Percentiles rank a stretch among this genome's conserved stretches.
These are phyloP conservation scores for Anguilla marmorata DNA, from an alignment of 2,797 vertebrate genomes.

Conservation along the genomic window DNA sequence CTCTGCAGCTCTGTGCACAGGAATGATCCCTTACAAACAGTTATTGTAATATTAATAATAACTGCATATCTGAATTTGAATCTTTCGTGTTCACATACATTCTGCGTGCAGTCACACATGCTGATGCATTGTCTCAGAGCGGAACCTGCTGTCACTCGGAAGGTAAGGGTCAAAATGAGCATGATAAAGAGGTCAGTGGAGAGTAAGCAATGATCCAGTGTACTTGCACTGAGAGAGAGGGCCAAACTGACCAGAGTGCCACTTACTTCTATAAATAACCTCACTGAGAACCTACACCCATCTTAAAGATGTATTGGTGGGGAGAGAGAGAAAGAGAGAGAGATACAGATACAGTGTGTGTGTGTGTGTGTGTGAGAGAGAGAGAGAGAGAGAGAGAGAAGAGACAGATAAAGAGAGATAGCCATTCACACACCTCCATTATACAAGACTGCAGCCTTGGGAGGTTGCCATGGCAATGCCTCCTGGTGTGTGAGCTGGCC, in stretches of 20 bases:
- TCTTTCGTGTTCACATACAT: neutral
- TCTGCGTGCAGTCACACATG: neutral
- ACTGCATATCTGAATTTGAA: neutral
- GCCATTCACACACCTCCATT: slow-evolving; percentile 36
- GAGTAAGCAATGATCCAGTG: neutral
- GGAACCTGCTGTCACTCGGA: neutral
- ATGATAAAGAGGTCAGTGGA: neutral
- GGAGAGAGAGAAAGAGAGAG: neutral
- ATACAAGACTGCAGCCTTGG: slow-evolving; percentile 40
- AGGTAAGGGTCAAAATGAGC: neutral
- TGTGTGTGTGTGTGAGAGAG: too few relatives aligned
- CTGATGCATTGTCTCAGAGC: neutral
- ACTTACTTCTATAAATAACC: neutral
- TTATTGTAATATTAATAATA: neutral
- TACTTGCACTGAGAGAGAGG: neutral
- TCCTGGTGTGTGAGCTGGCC: slow-evolving; percentile 36
- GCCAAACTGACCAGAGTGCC: neutral
- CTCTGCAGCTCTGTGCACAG: neutral
- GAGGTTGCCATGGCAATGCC: slow-evolving; percentile 51
- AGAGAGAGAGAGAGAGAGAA: neutral
- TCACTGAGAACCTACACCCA: neutral
- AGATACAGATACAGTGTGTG: neutral
- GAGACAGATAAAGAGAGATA: slow-evolving; percentile 3
- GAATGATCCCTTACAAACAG: neutral
- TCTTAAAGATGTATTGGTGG: neutral